A percentile compares a stretch with the other conserved stretches of the same genome.
phyloP scores from a whole-genome alignment of 2,797 vertebrate genomes.

The Hydrophis major region DNA sequence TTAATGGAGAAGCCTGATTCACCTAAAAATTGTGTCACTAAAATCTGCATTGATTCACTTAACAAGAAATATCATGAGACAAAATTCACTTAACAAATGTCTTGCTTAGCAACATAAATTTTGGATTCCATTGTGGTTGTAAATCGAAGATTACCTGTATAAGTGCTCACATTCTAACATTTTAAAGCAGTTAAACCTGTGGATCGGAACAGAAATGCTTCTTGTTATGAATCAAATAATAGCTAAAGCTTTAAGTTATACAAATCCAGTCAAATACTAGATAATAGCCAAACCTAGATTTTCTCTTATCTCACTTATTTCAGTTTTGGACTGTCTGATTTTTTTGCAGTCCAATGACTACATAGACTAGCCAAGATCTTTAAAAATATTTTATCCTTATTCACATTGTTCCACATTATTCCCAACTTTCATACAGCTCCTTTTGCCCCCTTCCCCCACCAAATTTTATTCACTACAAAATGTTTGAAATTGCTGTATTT shows the following conservation, averaged over 20 bases:
- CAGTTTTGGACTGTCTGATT: neutral
- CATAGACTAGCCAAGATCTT: neutral
- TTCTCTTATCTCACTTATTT: neutral
- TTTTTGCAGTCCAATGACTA: neutral
- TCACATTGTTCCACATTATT: neutral
- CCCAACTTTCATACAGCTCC: neutral
- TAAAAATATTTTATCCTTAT: neutral
- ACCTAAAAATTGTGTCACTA: too few relatives aligned
- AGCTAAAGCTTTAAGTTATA: neutral
- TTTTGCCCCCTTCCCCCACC: neutral
- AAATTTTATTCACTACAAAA: too few relatives aligned
- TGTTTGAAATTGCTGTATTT: neutral
- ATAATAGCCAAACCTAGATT: neutral
- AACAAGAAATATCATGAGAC: neutral
- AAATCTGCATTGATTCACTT: too few relatives aligned
- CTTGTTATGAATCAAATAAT: neutral
- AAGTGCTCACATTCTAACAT: neutral
- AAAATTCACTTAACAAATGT: neutral
- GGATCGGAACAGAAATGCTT: neutral
- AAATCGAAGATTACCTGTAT: neutral
- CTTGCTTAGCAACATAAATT: neutral
- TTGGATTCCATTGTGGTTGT: neutral
- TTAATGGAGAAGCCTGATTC: too few relatives aligned
- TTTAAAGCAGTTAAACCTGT: neutral
- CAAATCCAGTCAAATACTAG: neutral